Percentiles rank a stretch among this genome's conserved stretches.
phyloP scores from a whole-genome alignment of 2,888 invertebrate genomes.

The Chrysolina oricalcia region DNA sequence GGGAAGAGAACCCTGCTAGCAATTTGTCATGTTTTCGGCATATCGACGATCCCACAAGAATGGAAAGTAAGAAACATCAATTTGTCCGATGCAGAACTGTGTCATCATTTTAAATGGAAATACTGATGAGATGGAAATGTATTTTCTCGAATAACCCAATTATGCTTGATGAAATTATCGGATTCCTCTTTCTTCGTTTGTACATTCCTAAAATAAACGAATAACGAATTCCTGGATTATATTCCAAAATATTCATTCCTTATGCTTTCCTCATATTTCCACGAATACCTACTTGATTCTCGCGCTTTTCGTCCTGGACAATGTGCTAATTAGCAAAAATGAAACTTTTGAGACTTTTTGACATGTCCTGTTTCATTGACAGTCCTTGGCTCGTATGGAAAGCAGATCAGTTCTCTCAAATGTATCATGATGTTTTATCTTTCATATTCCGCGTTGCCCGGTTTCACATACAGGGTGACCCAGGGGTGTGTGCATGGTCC shows the following conservation, averaged over 20 bases:
- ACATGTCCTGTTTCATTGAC: too few relatives aligned
- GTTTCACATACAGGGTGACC: too few relatives aligned
- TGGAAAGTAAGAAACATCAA: slow-evolving; percentile 5
- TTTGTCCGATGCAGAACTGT: slow-evolving; percentile 1
- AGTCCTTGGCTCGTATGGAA: too few relatives aligned
- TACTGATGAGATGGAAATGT: slow-evolving; percentile 14
- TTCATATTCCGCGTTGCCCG: too few relatives aligned
- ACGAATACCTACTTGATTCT: too few relatives aligned
- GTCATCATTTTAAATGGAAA: slow-evolving; percentile 18
- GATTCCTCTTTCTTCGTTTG: slow-evolving; percentile 7
- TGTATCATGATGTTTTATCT: too few relatives aligned
- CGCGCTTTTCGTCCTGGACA: too few relatives aligned
- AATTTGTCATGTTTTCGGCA: slow-evolving; percentile 1
- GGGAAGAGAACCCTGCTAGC: slow-evolving; percentile 7
- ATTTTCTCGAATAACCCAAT: slow-evolving; percentile 19
- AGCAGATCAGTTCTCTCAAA: too few relatives aligned
- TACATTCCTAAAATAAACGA: slow-evolving; percentile 2
- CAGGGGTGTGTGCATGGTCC: too few relatives aligned
- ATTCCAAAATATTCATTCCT: background rate
- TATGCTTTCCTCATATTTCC: too few relatives aligned
- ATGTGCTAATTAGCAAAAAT: too few relatives aligned
- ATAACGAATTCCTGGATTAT: background rate
- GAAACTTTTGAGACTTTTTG: too few relatives aligned
- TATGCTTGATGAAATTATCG: slow-evolving; percentile 13
- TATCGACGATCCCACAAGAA: slow-evolving; percentile 1